Base-by-base conservation (phyloP, 2,888 invertebrate genomes). In the Eutolmus rufibarbis region DNA sequence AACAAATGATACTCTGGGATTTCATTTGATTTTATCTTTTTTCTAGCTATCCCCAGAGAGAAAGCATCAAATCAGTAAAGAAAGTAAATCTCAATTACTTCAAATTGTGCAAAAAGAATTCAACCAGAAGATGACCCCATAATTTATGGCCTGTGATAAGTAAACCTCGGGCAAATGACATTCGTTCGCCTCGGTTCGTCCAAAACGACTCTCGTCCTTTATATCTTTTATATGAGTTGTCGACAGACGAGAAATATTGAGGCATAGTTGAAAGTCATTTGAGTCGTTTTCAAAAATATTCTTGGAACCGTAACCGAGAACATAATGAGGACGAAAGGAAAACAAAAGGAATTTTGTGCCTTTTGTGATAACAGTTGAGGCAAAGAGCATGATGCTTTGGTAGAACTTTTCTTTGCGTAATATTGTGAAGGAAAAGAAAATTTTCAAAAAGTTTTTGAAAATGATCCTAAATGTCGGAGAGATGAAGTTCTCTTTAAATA, bases 71-170 rank as follows among this genome's bases (percentile, higher is more conserved):
- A 78, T 78, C 37, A 78, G 19, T 43, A 23, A 28, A 78, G 43
- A 78, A 43, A 43, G 43, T 78, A 78, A 78, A 78, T 78, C 78
- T 78, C 78, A 78, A 78, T 78, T 78, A 40, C 43, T 78, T 78
- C 40, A 23, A 78, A 40, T 78, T 78, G 78, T 78, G 78, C 23
- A 78, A 78, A 40, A 78, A 43, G 43, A 23, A 23, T 19, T 78
- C 43, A 34, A 78, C 76, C 78, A 78, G 78, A 78, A 78, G 78
- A 78, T 78, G 37, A 78, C 40, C 23, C 19, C 78, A 66, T 66
- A 66, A 66, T 66, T 66, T 66, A 78, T 78, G 43, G 16, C 2
- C 23, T 43, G 43, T 19, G 78, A 43, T 78, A 78, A 78, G 43
- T 23, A 43, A 78, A 40, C 5, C 23, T n/a, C 34, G 19, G n/a